Evolutionary conservation across 2,113 vertebrate species (phyloP).

Genomic region (Myotis yumanensis): DNA sequence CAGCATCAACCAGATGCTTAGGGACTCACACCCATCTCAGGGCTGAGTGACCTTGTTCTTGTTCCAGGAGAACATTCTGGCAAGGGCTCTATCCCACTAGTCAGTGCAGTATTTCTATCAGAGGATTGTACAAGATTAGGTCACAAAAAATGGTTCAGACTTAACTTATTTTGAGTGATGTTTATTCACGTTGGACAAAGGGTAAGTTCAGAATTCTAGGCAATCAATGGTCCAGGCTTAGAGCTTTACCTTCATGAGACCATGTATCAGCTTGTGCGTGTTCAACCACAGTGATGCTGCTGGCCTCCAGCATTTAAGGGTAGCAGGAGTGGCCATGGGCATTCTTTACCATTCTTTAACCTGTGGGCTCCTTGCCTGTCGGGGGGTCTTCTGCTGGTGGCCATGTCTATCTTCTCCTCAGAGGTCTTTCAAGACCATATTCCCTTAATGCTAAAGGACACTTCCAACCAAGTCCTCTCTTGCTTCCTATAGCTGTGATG

Average conservation of each 20-base stretch:
- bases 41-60: background rate
- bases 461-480: background rate
- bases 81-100: background rate
- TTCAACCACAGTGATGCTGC: background rate
- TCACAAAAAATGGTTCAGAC: background rate
- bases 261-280: background rate
- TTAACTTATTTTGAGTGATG: background rate
- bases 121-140: background rate
- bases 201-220: background rate
- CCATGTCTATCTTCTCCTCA: background rate
- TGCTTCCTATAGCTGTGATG: background rate
- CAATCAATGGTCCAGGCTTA: background rate
- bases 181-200: background rate
- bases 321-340: background rate
- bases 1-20: background rate
- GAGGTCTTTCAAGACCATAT: background rate
- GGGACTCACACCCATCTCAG: background rate
- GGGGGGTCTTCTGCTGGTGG: background rate
- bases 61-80: background rate
- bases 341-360: background rate
- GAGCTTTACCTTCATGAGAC: background rate
- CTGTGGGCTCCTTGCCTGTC: no score
- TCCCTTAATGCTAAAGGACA: background rate
- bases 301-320: background rate
- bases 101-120: background rate